Conservation (phyloP, 2,797 vertebrate species). For the Adrianichthys oophorus region DNA sequence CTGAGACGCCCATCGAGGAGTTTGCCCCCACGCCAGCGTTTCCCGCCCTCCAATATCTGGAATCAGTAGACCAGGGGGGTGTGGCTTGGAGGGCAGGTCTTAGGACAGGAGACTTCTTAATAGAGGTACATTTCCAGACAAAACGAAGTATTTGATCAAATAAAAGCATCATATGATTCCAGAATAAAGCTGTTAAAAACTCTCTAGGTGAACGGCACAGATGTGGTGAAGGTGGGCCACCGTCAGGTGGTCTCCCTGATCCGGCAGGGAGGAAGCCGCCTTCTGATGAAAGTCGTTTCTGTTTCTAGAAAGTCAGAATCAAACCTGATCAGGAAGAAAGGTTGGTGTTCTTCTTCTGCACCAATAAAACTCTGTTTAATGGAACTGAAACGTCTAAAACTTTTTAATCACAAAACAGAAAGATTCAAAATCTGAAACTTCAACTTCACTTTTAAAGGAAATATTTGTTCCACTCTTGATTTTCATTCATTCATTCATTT, state of each 20-base stretch:
- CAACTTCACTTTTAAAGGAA: no score
- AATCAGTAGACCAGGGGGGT: conserved; percentile 95
- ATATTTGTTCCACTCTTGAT: no score
- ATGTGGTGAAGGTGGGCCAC: conserved; percentile 81
- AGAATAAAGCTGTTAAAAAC: not conserved
- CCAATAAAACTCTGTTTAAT: no score
- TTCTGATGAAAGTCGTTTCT: conserved; percentile 96
- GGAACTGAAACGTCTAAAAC: no score
- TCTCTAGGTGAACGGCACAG: conserved; percentile 73
- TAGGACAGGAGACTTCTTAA: conserved; percentile 82
- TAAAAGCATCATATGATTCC: no score
- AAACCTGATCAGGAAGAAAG: conserved; percentile 90
- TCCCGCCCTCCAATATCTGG: conserved; percentile 94
- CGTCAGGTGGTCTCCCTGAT: conserved; percentile 94
- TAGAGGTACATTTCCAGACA: conserved; percentile 67
- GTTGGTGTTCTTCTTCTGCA: conserved; percentile 52
- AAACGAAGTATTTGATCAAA: not conserved
- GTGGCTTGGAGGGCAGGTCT: conserved; percentile 96
- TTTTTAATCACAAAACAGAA: no score
- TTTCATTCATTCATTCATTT: no score
- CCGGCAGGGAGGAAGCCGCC: conserved; percentile 93
- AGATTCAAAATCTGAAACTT: no score
- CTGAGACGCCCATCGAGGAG: conserved; percentile 98
- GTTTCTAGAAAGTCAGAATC: conserved; percentile 93
- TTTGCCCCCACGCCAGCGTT: conserved; percentile 96